Conservation (phyloP, 2,888 invertebrate species). For the Drepana falcataria region DNA sequence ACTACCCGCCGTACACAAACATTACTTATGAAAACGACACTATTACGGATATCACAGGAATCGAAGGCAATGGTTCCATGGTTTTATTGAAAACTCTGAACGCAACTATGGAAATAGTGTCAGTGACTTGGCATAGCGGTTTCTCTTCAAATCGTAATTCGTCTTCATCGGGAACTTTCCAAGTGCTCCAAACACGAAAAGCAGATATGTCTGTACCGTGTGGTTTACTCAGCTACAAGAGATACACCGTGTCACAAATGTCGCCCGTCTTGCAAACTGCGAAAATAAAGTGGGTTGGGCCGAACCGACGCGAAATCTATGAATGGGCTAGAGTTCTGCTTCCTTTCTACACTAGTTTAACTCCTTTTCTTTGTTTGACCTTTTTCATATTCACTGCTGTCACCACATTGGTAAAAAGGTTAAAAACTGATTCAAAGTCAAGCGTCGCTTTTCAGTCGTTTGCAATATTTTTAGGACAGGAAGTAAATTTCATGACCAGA, state of each 20-base stretch:
- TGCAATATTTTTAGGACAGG: constrained; percentile 46
- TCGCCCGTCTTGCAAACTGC: constrained; percentile 29
- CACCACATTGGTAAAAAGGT: constrained; percentile 20
- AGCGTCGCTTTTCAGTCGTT: constrained; percentile 30
- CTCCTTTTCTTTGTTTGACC: constrained; percentile 27
- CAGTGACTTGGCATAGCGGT: constrained; percentile 15
- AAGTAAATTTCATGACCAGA: constrained; percentile 30
- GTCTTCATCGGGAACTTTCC: constrained; percentile 27
- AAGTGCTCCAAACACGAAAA: constrained; percentile 28
- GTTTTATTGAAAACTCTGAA: constrained; percentile 33
- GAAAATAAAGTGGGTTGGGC: constrained; percentile 42
- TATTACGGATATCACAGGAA: constrained; percentile 27
- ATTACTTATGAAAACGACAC: constrained; percentile 23
- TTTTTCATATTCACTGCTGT: constrained; percentile 24
- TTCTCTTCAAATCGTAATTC: constrained; percentile 30
- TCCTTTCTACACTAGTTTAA: constrained; percentile 34
- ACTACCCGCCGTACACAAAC: constrained; percentile 28
- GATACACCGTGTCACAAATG: constrained; percentile 30
- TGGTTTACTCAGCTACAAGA: constrained; percentile 23
- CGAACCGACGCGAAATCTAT: constrained; percentile 34
- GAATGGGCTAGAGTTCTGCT: constrained; percentile 39
- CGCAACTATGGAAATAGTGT: constrained; percentile 29
- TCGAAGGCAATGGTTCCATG: constrained; percentile 34
- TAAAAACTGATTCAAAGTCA: constrained; percentile 10
- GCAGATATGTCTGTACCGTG: constrained; percentile 41